Evolutionary conservation across 1,140 invertebrate genomes (phyloP).

Genomic region (Microplitis demolitor): DNA sequence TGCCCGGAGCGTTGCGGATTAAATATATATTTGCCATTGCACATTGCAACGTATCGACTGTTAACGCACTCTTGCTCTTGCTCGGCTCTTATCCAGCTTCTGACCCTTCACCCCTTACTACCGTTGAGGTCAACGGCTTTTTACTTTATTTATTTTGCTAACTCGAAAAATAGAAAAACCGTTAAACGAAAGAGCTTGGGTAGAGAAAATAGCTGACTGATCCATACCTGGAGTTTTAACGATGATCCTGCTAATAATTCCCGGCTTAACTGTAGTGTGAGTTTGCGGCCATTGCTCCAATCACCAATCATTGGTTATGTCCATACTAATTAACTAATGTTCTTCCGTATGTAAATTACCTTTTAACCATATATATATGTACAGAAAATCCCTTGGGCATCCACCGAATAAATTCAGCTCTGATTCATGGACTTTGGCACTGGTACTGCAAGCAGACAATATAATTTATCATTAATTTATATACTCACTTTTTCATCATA

Average conservation of each 20-base stretch:
- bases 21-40: conserved; percentile 28
- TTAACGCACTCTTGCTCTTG: conserved; percentile 3
- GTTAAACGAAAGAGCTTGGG: conserved; percentile 10
- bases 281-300: conserved; percentile 48
- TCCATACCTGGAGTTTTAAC: conserved; percentile 59
- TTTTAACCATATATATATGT: conserved; percentile 22
- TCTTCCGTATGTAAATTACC: conserved; percentile 58
- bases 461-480: too few species aligned
- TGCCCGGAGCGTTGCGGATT: conserved; percentile 29
- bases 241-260: conserved; percentile 61
- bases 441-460: too few species aligned
- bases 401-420: background rate
- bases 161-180: background rate
- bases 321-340: conserved; percentile 61
- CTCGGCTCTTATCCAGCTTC: background rate
- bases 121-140: background rate
- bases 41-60: conserved; percentile 2
- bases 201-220: conserved; percentile 44
- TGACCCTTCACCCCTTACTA: background rate
- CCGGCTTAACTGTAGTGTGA: conserved; percentile 55
- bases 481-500: too few species aligned
- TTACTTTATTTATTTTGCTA: too few species aligned
- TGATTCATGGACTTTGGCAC: background rate
- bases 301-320: conserved; percentile 62
- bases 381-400: conserved; percentile 4